Evolutionary conservation across 1,140 invertebrate species (phyloP), one percentile per base, ranked within the genome.

Genomic region (Zaprionus africanus): DNA sequence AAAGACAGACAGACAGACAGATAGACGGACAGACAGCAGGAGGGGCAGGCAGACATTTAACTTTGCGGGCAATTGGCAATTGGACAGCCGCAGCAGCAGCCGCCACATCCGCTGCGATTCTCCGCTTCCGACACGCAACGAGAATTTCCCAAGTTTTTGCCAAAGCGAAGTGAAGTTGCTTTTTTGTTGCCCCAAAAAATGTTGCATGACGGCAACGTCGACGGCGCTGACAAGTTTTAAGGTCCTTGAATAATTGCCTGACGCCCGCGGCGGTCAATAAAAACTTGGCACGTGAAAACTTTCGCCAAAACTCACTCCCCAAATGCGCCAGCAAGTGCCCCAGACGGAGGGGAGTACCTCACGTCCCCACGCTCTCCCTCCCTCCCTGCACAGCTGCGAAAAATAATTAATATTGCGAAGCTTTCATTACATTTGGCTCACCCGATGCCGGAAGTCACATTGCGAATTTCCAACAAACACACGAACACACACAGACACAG

Each of bases 81-180:
- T 64, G 62, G 22, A 19, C 43, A 34, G 46, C 15, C 9, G 19
- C 22, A 49, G 46, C 22, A 22, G 22, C 26, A n/a, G 11, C 12
- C 51, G 58, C 9, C 58, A 53, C 49, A 51, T 72, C 43, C 62
- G 54, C n/a, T 46, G 15, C 12, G 13, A 6, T 54, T 41, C 34
- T 56, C 31, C 17, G 28, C 22, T n/a, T 49, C 38, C 43, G 38
- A 28, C 46, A 49, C 46, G 46, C 53, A 74, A 79, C 51, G 57
- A 79, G 76, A 85, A 49, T 49, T 86, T 76, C 57, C 19, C 73
- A 86, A 83, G 73, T 88, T 83, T 79, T 7, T 56, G 28, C 1
- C 11, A 56, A 43, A 56, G 19, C 9, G 22, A 22, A 56, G n/a
- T 57, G 63, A 78, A 85, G 66, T 78, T 41, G 38, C 38, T 41